Percentiles rank a stretch among this genome's conserved stretches.
phyloP scores from a whole-genome alignment of 2,888 invertebrate species.

The Amphipyra tragopoginis region DNA sequence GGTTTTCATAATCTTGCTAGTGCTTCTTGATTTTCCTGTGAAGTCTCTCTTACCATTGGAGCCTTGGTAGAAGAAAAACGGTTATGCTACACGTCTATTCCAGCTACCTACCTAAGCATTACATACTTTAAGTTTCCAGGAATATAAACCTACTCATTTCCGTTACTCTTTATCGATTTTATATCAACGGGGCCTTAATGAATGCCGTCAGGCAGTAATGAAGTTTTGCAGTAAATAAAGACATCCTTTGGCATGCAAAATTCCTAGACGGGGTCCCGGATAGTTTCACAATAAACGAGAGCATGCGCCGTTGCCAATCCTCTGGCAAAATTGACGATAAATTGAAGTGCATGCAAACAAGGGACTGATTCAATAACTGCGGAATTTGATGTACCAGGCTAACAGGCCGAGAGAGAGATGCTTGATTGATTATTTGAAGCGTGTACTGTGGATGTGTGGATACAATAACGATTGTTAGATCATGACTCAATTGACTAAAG shows the following conservation, averaged over 20 bases:
- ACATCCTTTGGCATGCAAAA: slow-evolving; percentile 50
- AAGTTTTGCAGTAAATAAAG: slow-evolving; percentile 48
- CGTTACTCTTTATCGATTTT: slow-evolving; percentile 28
- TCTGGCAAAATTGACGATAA: slow-evolving; percentile 66
- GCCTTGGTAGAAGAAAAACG: too few relatives aligned
- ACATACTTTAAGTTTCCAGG: too few relatives aligned
- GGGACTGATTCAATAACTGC: slow-evolving; percentile 63
- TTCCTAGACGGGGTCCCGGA: slow-evolving; percentile 39
- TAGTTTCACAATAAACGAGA: slow-evolving; percentile 51
- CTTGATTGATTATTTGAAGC: slow-evolving; percentile 48
- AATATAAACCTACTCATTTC: slow-evolving; percentile 19
- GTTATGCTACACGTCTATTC: too few relatives aligned
- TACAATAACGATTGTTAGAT: slow-evolving; percentile 22
- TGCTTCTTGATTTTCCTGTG: background rate
- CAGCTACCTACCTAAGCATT: too few relatives aligned
- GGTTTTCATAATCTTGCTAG: background rate
- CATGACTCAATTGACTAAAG: slow-evolving; percentile 4
- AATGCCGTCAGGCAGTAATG: slow-evolving; percentile 32
- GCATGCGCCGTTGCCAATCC: slow-evolving; percentile 60
- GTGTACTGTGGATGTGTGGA: slow-evolving; percentile 18
- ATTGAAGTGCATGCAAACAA: slow-evolving; percentile 69
- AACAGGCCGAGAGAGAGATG: slow-evolving; percentile 40
- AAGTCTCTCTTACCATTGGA: background rate
- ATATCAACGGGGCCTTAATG: slow-evolving; percentile 25
- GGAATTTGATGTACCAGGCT: slow-evolving; percentile 52